phyloP scores from a whole-genome alignment of 2,797 vertebrate species.

The Acropternis orthonyx region DNA sequence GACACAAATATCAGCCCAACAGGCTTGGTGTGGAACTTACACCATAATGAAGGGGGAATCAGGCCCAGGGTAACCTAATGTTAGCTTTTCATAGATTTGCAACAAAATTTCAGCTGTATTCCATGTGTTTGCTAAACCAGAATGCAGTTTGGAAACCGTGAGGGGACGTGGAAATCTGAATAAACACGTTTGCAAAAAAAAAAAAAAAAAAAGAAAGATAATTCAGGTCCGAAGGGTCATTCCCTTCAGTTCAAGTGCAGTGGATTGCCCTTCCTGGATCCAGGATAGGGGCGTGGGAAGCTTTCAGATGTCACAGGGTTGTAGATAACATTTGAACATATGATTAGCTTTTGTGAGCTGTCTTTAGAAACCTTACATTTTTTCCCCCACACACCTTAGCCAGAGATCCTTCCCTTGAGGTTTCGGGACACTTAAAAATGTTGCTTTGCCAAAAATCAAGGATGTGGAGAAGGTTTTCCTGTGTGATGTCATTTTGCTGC shows the following conservation, averaged over 20 bases:
- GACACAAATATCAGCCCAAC: neutral
- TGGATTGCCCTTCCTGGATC: constrained; percentile 40
- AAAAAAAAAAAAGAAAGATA: neutral
- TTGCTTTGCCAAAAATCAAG: constrained; percentile 77
- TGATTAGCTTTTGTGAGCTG: constrained; percentile 68
- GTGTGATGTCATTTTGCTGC: constrained; percentile 76
- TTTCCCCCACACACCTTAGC: constrained; percentile 55
- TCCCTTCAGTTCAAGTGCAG: constrained; percentile 15
- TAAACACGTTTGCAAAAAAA: neutral
- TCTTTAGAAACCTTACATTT: constrained; percentile 73
- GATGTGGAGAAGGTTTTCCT: constrained; percentile 78
- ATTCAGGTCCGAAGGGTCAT: constrained; percentile 18
- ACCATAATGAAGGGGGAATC: neutral
- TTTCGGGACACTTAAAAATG: constrained; percentile 72
- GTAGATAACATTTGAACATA: constrained; percentile 76
- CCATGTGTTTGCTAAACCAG: neutral
- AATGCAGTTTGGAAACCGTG: neutral
- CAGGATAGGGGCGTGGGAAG: constrained; percentile 53
- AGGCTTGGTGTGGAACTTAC: neutral
- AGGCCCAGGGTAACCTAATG: neutral
- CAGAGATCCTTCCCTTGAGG: constrained; percentile 70
- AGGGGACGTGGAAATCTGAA: neutral
- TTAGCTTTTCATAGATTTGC: neutral
- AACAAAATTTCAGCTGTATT: neutral
- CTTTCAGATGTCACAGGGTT: constrained; percentile 67